phyloP scores from a whole-genome alignment of 2,888 invertebrate species.

The Rhingia rostrata region DNA sequence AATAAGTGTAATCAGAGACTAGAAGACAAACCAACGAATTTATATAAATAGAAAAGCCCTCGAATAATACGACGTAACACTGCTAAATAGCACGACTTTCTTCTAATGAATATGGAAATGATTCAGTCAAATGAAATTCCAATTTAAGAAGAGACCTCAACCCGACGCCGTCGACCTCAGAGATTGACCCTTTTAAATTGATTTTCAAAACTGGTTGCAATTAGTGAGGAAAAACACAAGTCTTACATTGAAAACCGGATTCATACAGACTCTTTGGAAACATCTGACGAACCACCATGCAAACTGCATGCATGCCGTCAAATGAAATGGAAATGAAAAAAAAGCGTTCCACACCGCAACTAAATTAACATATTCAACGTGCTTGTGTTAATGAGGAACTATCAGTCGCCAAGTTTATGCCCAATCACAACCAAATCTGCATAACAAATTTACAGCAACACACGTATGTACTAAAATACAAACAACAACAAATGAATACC shows the following conservation, averaged over 20 bases:
- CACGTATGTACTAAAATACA: neutral
- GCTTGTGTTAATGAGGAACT: conserved; percentile 28
- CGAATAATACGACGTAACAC: too few relatives aligned
- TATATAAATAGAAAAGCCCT: too few relatives aligned
- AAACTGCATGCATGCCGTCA: neutral
- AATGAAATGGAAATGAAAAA: neutral
- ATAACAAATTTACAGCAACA: conserved; percentile 17
- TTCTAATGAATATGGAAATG: too few relatives aligned
- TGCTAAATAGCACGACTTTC: too few relatives aligned
- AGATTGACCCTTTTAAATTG: too few relatives aligned
- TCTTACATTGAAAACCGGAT: neutral
- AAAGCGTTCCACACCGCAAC: neutral
- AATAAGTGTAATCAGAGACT: too few relatives aligned
- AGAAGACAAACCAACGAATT: too few relatives aligned
- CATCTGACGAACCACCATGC: neutral
- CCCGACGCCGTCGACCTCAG: too few relatives aligned
- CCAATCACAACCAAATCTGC: neutral
- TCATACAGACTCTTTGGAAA: neutral
- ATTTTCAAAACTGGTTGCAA: neutral
- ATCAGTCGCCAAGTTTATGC: conserved; percentile 11
- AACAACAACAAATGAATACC: conserved; percentile 24
- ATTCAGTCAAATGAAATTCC: too few relatives aligned
- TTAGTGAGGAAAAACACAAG: neutral
- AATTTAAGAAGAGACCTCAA: too few relatives aligned
- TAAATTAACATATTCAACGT: conserved; percentile 25